Base-by-base conservation (phyloP, 2,113 vertebrate genomes). In the Oryzias curvinotus region DNA sequence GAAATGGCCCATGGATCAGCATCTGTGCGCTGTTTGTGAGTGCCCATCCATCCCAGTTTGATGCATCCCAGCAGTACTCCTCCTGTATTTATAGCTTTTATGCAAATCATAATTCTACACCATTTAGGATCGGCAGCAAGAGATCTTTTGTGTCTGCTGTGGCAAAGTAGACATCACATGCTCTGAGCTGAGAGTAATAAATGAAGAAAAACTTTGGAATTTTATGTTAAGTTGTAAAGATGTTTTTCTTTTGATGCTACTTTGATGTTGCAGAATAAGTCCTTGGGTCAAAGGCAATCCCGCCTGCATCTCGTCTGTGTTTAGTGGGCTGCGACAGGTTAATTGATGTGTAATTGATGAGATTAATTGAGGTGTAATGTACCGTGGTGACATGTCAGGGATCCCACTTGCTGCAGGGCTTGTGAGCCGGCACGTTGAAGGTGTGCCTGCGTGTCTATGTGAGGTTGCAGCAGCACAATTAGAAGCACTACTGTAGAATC, bases 311-410 rank as follows among this genome's bases (percentile, higher is more conserved):
- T 60, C 69, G 66, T 76, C 82, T 74, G 83, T 77, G 70, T 83
- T 87, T 77, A 80, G 82, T 28, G 75, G 77, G 83, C 88, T 68
- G 67, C 82, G 75, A 74, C 55, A 67, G 89, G 87, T 91, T 91
- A 90, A 91, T 90, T 87, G 85, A 88, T 83, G 82, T 81, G 86
- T 90, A 91, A 89, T 89, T 90, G 88, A 89, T 85, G 90, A 84
- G 88, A 91, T 91, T 91, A 92, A 92, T 91, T 89, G 88, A 91
- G 85, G 90, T 91, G 90, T 89, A 91, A 89, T 89, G 85, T 85
- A 85, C 68, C 75, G 68, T 70, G 36, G 77, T 82, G 81, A 87
- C 62, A 75, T 68, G 75, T 79, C 76, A 87, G 78, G 78, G 78
- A 87, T 83, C 73, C 72, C 67, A 44, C 53, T 73, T 8, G 63